Conservation (phyloP, 2,797 vertebrate genomes). For the Botia kubotai region DNA sequence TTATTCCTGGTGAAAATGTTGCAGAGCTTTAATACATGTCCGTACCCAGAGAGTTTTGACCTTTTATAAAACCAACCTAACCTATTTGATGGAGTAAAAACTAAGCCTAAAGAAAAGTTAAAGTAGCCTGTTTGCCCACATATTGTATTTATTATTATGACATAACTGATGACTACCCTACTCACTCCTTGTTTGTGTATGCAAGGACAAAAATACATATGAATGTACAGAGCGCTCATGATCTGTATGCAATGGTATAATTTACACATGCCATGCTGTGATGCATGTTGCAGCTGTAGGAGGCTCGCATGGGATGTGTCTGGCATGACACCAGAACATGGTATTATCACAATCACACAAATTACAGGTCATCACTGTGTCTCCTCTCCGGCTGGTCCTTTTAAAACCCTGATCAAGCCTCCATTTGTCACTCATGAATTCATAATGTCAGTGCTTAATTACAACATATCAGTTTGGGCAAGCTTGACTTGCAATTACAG, state of each 20-base stretch:
- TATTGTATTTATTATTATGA: conserved; percentile 35
- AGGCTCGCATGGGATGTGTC: conserved; percentile 47
- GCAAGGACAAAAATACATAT: not conserved
- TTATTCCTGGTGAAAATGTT: too few relatives aligned
- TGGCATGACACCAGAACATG: conserved; percentile 55
- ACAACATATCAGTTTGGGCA: conserved; percentile 65
- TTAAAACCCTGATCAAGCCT: conserved; percentile 39
- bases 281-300: conserved; percentile 39
- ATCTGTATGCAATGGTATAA: conserved; percentile 37
- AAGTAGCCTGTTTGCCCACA: too few relatives aligned
- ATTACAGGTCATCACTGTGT: conserved; percentile 62
- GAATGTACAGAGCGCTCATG: not conserved
- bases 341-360: conserved; percentile 57
- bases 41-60: too few relatives aligned
- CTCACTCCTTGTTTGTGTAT: not conserved
- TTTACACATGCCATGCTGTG: conserved; percentile 46
- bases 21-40: too few relatives aligned
- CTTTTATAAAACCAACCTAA: too few relatives aligned
- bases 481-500: conserved; percentile 43
- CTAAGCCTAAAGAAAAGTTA: too few relatives aligned
- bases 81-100: too few relatives aligned
- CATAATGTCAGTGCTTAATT: conserved; percentile 70
- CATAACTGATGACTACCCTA: not conserved
- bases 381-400: conserved; percentile 37
- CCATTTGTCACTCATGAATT: conserved; percentile 64